Percentiles rank a stretch among this genome's conserved stretches.
phyloP scores from a whole-genome alignment of 2,888 invertebrate species.

The Drosophila maculinotata region DNA sequence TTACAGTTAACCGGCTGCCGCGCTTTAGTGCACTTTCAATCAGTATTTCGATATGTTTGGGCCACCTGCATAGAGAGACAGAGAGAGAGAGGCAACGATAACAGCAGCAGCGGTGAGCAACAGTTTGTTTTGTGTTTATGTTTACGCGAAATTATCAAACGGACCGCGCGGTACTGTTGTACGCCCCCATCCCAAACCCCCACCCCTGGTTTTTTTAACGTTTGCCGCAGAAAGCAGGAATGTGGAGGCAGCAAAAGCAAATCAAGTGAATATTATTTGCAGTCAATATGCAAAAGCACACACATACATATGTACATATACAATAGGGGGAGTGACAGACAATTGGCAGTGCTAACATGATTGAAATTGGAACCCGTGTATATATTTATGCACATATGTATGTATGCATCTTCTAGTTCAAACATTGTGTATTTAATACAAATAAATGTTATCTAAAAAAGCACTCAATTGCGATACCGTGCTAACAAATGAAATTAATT shows the following conservation, averaged over 20 bases:
- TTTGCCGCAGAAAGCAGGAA: constrained; percentile 21
- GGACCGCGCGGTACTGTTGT: constrained; percentile 73
- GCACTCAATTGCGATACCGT: constrained; percentile 35
- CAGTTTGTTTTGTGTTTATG: constrained; percentile 77
- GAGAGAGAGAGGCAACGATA: constrained; percentile 59
- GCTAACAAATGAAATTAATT: constrained; percentile 69
- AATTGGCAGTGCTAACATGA: constrained; percentile 44
- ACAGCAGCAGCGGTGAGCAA: constrained; percentile 61
- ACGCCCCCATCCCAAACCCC: constrained; percentile 48
- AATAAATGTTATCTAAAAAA: constrained; percentile 18
- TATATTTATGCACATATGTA: neutral
- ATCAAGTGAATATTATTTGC: constrained; percentile 78
- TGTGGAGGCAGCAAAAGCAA: constrained; percentile 49
- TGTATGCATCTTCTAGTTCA: neutral
- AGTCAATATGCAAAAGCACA: constrained; percentile 71
- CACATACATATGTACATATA: constrained; percentile 7
- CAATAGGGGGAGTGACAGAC: constrained; percentile 11
- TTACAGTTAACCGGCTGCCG: constrained; percentile 50
- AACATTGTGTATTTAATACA: neutral
- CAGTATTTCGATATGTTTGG: constrained; percentile 48
- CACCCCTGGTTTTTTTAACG: constrained; percentile 30
- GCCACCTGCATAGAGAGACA: constrained; percentile 70
- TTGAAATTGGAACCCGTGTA: constrained; percentile 36
- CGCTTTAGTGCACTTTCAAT: constrained; percentile 49
- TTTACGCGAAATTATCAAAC: constrained; percentile 80